A percentile compares a stretch with the other conserved stretches of the same genome.
Evolutionary conservation across 2,113 vertebrate genomes (phyloP).

Genomic region (Ranitomeya imitator): DNA sequence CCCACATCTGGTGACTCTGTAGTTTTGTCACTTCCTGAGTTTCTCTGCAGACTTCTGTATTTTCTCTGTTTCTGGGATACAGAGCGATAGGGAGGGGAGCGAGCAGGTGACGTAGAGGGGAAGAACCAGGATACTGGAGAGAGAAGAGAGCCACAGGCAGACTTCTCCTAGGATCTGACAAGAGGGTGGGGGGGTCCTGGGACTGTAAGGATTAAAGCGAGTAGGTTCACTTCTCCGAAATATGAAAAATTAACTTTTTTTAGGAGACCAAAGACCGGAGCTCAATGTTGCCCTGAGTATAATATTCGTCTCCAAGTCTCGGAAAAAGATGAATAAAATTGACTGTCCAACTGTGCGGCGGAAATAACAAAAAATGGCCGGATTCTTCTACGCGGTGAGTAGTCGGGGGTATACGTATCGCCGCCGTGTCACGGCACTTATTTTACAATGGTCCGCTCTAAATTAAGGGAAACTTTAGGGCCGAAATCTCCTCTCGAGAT

Average conservation of each 20-base stretch:
- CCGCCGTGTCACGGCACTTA: background rate
- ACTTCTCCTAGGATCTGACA: background rate
- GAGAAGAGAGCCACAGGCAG: background rate
- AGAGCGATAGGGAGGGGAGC: background rate
- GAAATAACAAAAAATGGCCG: slow-evolving; percentile 16
- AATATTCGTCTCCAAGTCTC: background rate
- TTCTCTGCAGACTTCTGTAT: background rate
- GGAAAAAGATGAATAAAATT: background rate
- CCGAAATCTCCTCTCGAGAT: background rate
- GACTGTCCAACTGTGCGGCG: background rate
- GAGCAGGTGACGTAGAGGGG: background rate
- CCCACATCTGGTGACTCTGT: background rate
- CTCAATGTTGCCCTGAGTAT: background rate
- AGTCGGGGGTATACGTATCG: too few relatives aligned
- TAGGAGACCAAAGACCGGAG: background rate
- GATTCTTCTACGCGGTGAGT: background rate
- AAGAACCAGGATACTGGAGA: background rate
- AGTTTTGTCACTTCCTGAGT: slow-evolving; percentile 20
- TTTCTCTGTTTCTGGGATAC: slow-evolving; percentile 14
- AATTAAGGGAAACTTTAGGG: background rate
- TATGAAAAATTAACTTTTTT: background rate
- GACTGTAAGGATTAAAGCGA: too few relatives aligned
- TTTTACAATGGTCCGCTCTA: background rate
- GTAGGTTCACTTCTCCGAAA: background rate
- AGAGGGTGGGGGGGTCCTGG: background rate